phyloP scores from a whole-genome alignment of 2,113 vertebrate species.

The Sorex araneus region DNA sequence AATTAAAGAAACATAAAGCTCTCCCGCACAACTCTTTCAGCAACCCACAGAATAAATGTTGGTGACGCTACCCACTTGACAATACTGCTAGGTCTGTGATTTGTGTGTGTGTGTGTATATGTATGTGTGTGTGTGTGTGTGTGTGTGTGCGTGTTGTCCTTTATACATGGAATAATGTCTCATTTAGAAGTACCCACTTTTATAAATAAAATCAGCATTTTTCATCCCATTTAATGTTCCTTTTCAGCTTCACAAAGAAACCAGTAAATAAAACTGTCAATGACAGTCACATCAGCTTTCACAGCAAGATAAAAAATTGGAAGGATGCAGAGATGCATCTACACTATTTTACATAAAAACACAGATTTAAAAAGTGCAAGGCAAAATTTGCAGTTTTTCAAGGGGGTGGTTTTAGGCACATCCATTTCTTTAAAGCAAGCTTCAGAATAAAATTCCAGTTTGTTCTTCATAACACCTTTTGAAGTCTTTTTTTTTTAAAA shows the following conservation, averaged over 20 bases:
- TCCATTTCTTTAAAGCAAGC: slow-evolving; percentile 93
- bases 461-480: slow-evolving; percentile 91
- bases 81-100: slow-evolving; percentile 72
- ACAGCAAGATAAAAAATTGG: slow-evolving; percentile 91
- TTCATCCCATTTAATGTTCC: slow-evolving; percentile 86
- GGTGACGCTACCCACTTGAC: slow-evolving; percentile 82
- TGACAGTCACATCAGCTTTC: slow-evolving; percentile 91
- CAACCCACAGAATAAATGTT: slow-evolving; percentile 81
- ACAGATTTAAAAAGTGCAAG: slow-evolving; percentile 94
- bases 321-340: slow-evolving; percentile 89
- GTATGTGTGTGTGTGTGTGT: too few species aligned
- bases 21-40: slow-evolving; percentile 86
- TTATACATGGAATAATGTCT: slow-evolving; percentile 89
- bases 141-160: slow-evolving; percentile 50
- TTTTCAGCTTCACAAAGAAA: slow-evolving; percentile 93
- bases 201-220: slow-evolving; percentile 92
- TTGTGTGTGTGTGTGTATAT: too few species aligned
- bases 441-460: slow-evolving; percentile 92
- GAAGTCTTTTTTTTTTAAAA: slow-evolving; percentile 85
- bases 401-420: slow-evolving; percentile 88
- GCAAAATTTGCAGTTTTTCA: slow-evolving; percentile 89
- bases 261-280: slow-evolving; percentile 93
- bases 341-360: slow-evolving; percentile 92
- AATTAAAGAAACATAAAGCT: slow-evolving; percentile 89
- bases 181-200: slow-evolving; percentile 88